phyloP scores from a whole-genome alignment of 2,113 vertebrate genomes.

The Morone chrysops region DNA sequence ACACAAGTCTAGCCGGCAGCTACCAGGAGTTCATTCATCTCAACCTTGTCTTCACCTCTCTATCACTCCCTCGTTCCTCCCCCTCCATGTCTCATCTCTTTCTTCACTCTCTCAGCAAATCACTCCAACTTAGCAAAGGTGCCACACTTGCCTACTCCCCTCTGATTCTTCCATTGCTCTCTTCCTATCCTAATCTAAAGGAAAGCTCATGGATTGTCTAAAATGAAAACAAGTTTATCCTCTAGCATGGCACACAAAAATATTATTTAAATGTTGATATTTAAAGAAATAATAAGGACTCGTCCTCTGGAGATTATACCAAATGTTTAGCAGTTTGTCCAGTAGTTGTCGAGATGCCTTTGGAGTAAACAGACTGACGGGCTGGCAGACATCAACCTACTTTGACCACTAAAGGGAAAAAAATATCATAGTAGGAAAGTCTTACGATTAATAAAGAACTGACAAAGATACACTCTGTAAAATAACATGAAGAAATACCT shows the following conservation, averaged over 20 bases:
- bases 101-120: conserved; percentile 32
- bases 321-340: background rate
- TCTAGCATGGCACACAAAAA: background rate
- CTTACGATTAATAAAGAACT: background rate
- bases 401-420: background rate
- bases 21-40: conserved; percentile 70
- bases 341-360: too few relatives aligned
- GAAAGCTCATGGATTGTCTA: background rate
- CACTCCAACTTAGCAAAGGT: conserved; percentile 17
- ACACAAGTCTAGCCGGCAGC: conserved; percentile 37
- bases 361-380: background rate
- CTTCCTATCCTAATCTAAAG: background rate
- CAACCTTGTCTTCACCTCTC: conserved; percentile 65
- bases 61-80: conserved; percentile 43
- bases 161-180: conserved; percentile 17
- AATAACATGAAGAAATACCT: background rate
- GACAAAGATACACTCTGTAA: too few relatives aligned
- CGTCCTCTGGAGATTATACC: background rate
- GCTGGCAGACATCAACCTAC: background rate
- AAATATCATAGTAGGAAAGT: background rate
- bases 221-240: conserved; percentile 2
- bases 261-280: background rate
- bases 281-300: background rate
- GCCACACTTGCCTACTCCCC: conserved; percentile 1
- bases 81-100: conserved; percentile 36